phyloP scores from a whole-genome alignment of 1,140 invertebrate species.

The Pollicipes pollicipes region DNA sequence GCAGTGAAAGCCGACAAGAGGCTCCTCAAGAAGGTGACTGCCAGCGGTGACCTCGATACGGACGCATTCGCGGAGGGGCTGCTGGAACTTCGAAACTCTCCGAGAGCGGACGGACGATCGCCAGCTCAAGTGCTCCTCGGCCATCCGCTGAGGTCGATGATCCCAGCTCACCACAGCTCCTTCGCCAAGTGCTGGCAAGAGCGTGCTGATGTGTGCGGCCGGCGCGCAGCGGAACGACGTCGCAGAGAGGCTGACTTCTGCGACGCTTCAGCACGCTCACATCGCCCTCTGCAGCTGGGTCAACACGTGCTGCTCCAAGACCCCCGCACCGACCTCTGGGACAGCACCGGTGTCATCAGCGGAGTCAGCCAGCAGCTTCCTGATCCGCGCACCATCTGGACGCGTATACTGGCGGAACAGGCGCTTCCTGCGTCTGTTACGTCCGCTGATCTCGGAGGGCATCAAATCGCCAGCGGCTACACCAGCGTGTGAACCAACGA shows the following conservation, averaged over 20 bases:
- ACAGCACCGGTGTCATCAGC: not conserved
- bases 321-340: not conserved
- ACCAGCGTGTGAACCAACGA: no score
- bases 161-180: slow-evolving; percentile 11
- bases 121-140: slow-evolving; percentile 13
- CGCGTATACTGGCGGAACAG: no score
- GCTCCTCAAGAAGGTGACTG: not conserved
- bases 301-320: not conserved
- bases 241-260: not conserved
- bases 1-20: not conserved
- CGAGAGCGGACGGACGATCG: slow-evolving; percentile 9
- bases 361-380: no score
- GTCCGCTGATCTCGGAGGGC: no score
- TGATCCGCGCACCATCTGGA: no score
- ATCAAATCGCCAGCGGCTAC: no score
- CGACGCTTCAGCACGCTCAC: not conserved
- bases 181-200: not conserved
- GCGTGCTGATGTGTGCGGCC: not conserved
- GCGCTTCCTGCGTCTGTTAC: no score
- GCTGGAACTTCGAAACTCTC: slow-evolving; percentile 10
- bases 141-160: slow-evolving; percentile 8
- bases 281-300: not conserved
- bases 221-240: not conserved
- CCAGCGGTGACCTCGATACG: not conserved
- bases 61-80: slow-evolving; percentile 9